Evolutionary conservation across 2,797 vertebrate genomes (phyloP).

Genomic region (Spinibarbus caldwelli): DNA sequence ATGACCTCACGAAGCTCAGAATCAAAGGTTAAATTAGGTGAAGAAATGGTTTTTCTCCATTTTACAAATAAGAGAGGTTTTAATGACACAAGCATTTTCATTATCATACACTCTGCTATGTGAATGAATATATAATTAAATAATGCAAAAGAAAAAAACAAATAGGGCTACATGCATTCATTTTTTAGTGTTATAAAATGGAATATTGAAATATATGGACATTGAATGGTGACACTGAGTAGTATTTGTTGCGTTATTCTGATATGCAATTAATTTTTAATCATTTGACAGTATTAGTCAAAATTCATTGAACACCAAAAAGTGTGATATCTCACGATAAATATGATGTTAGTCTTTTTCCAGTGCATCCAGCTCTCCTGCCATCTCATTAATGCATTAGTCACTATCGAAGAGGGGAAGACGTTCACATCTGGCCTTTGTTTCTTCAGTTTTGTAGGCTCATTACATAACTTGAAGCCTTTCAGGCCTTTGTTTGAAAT

Average conservation of each 20-base stretch:
- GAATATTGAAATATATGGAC: neutral
- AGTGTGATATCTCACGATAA: neutral
- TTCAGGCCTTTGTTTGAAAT: constrained; percentile 37
- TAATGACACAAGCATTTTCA: neutral
- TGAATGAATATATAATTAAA: neutral
- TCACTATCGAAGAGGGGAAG: constrained; percentile 34
- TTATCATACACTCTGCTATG: neutral
- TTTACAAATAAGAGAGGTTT: constrained; percentile 7
- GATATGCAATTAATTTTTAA: neutral
- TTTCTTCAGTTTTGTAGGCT: constrained; percentile 5
- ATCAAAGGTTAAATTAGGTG: constrained; percentile 44
- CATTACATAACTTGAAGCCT: constrained; percentile 44
- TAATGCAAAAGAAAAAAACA: neutral
- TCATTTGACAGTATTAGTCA: constrained; percentile 1
- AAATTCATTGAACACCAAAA: constrained; percentile 37
- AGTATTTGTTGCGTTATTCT: neutral
- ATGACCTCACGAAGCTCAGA: constrained; percentile 32
- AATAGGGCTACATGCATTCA: neutral
- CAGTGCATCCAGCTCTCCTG: constrained; percentile 47
- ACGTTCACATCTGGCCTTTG: constrained; percentile 41
- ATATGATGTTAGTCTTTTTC: constrained; percentile 46
- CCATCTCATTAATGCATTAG: constrained; percentile 45
- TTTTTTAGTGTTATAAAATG: neutral
- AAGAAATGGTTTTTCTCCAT: neutral
- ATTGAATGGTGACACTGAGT: neutral